These are phyloP conservation scores for Camponotus fellah DNA, from an alignment of 2,888 invertebrate genomes.

Conservation along the genomic window DNA sequence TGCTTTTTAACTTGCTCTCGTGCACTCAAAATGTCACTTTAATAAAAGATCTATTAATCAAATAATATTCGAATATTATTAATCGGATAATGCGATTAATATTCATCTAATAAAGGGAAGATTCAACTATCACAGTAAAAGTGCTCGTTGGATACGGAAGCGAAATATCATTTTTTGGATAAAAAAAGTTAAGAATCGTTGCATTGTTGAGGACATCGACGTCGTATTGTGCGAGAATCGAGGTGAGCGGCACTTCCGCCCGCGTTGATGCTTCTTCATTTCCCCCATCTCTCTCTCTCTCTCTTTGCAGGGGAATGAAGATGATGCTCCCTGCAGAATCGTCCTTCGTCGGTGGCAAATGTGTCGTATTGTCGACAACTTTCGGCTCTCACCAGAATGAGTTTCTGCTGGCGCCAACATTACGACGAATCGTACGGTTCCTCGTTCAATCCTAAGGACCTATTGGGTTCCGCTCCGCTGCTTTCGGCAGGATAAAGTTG, in stretches of 20 bases:
- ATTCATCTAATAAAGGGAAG: not conserved
- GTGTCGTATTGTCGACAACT: constrained; percentile 37
- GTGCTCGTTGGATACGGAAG: constrained; percentile 3
- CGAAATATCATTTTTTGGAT: constrained; percentile 61
- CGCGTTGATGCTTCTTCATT: constrained; percentile 19
- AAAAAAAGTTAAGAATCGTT: constrained; percentile 44
- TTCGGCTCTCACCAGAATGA: constrained; percentile 39
- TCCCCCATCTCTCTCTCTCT: not conserved
- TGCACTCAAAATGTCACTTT: not conserved
- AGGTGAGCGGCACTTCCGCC: constrained; percentile 58
- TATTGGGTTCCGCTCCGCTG: not conserved
- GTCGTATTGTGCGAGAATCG: constrained; percentile 57
- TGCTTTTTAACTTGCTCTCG: not conserved
- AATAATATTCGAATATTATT: not conserved
- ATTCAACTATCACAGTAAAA: constrained; percentile 9
- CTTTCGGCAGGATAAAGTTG: not conserved
- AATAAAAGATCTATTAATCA: not conserved
- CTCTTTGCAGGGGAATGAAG: not conserved
- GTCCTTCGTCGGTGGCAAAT: constrained; percentile 38
- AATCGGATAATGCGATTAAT: not conserved
- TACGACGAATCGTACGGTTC: constrained; percentile 23
- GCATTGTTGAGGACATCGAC: constrained; percentile 13
- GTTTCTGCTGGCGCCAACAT: constrained; percentile 36
- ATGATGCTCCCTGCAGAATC: constrained; percentile 11
- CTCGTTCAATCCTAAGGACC: constrained; percentile 10